Conservation (phyloP, 2,888 invertebrate genomes). For the Stenodema calcarata region DNA sequence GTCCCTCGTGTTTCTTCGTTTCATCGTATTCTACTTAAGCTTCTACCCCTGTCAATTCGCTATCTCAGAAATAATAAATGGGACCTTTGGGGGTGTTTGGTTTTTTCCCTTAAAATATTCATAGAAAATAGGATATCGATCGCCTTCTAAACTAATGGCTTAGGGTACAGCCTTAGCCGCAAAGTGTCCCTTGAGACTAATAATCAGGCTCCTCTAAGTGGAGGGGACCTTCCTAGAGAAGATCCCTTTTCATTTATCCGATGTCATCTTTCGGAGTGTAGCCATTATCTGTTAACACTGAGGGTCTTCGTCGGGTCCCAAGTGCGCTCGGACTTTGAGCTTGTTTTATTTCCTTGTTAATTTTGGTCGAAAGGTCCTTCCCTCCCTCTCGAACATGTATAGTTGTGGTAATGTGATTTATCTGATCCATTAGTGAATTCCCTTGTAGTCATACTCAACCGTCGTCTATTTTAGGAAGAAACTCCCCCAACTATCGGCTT, state of each 20-base stretch:
- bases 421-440: neutral
- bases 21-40: neutral
- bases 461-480: neutral
- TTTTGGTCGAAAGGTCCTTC: neutral
- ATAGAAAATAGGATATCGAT: constrained; percentile 24
- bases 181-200: constrained; percentile 36
- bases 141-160: constrained; percentile 18
- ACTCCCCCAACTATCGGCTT: neutral
- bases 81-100: neutral
- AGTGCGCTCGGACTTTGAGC: constrained; percentile 14
- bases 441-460: neutral
- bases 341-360: constrained; percentile 22
- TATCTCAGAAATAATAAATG: constrained; percentile 2
- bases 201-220: constrained; percentile 26
- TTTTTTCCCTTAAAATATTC: constrained; percentile 9
- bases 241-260: constrained; percentile 38
- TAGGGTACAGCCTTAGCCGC: constrained; percentile 23
- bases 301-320: neutral
- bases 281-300: constrained; percentile 35
- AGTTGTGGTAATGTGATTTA: neutral
- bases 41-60: neutral
- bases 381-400: neutral
- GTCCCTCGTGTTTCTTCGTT: neutral
- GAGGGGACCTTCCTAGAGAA: constrained; percentile 16
- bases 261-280: constrained; percentile 26